Evolutionary conservation across 2,888 invertebrate species (phyloP).

Genomic region (Dasysyrphus albostriatus): DNA sequence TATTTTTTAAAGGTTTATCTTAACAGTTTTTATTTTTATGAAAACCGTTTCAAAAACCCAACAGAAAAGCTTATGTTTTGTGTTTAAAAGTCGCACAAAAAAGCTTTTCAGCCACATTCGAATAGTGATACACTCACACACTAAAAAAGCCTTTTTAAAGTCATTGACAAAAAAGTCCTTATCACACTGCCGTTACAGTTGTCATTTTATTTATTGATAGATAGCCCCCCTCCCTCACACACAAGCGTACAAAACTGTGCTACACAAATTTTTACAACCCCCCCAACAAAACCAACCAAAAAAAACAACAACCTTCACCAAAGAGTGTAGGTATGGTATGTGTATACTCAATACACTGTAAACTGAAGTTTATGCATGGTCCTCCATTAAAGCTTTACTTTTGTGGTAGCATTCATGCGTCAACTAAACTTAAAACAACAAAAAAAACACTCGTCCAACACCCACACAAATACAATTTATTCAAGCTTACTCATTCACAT

Average conservation of each 20-base stretch:
- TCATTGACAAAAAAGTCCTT: constrained; percentile 73
- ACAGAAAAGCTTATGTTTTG: not conserved
- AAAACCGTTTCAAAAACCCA: not conserved
- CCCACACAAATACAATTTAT: constrained; percentile 12
- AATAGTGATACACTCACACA: constrained; percentile 14
- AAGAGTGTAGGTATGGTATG: constrained; percentile 35
- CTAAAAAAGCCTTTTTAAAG: constrained; percentile 28
- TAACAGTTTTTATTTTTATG: not conserved
- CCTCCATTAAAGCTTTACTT: constrained; percentile 65
- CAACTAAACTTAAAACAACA: constrained; percentile 37
- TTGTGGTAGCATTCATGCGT: constrained; percentile 49
- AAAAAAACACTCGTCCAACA: constrained; percentile 25
- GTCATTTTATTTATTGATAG: constrained; percentile 63
- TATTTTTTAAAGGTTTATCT: too few relatives aligned
- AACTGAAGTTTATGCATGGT: constrained; percentile 17
- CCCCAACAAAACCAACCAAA: not conserved
- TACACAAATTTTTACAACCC: constrained; percentile 51
- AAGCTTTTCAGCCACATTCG: not conserved
- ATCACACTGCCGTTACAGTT: constrained; percentile 66
- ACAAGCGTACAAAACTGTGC: constrained; percentile 42
- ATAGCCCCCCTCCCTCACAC: constrained; percentile 37
- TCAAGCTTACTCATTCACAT: constrained; percentile 45
- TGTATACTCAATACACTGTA: not conserved
- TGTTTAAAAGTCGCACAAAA: constrained; percentile 1
- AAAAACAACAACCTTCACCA: constrained; percentile 43